A percentile compares a stretch with the other conserved stretches of the same genome.
Conservation (phyloP, 2,113 vertebrate genomes). For the Paralichthys olivaceus region DNA sequence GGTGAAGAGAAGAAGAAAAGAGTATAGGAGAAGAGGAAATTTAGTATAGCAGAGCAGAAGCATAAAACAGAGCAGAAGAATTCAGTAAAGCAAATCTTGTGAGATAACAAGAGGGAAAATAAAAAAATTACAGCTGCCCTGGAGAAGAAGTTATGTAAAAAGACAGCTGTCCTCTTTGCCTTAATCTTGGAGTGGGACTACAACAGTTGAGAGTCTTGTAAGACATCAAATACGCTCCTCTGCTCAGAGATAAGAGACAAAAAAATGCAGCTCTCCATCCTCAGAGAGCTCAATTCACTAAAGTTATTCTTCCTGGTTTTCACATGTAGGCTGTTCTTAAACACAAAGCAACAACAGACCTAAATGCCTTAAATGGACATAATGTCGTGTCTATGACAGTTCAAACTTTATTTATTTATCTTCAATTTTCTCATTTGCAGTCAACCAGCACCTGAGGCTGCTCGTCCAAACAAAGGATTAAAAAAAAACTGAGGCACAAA, state of each 20-base stretch:
- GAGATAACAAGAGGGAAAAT: slow-evolving; percentile 10
- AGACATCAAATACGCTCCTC: not conserved
- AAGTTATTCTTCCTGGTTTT: not conserved
- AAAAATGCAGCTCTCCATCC: too few relatives aligned
- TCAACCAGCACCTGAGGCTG: not conserved
- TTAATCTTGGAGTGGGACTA: not conserved
- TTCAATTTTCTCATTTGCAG: not conserved
- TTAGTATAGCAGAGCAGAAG: slow-evolving; percentile 24
- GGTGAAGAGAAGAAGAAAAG: not conserved
- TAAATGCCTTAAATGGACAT: too few relatives aligned
- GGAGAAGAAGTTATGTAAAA: slow-evolving; percentile 18
- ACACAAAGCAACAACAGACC: not conserved
- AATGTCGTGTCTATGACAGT: not conserved
- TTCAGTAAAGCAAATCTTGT: not conserved
- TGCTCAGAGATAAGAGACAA: too few relatives aligned
- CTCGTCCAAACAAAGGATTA: not conserved
- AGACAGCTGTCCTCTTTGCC: not conserved
- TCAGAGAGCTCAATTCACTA: too few relatives aligned
- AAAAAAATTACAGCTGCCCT: not conserved
- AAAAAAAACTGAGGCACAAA: not conserved
- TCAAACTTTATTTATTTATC: not conserved
- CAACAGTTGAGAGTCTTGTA: not conserved
- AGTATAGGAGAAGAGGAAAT: slow-evolving; percentile 6
- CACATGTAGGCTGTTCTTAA: too few relatives aligned
- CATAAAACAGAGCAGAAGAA: not conserved